Conservation (phyloP, 2,888 invertebrate genomes). For the Athrips mouffetella region DNA sequence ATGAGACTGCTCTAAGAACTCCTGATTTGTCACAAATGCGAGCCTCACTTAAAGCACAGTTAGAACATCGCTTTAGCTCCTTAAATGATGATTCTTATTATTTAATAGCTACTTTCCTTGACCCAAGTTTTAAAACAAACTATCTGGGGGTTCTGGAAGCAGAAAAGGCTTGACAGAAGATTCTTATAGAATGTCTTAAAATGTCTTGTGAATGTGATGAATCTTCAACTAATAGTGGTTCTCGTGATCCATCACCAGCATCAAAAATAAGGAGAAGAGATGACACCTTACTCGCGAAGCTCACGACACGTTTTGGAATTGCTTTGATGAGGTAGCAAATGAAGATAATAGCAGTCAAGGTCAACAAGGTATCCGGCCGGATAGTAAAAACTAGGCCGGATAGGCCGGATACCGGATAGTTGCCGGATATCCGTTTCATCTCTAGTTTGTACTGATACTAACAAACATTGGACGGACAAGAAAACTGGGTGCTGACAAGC, state of each 20-base stretch:
- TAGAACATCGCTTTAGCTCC: conserved; percentile 25
- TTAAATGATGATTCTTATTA: conserved; percentile 25
- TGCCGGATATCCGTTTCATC: no score
- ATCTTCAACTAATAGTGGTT: conserved; percentile 11
- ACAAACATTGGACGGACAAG: no score
- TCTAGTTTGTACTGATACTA: no score
- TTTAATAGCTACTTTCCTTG: conserved; percentile 23
- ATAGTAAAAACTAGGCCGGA: no score
- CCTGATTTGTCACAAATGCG: conserved; percentile 19
- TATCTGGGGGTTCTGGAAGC: conserved; percentile 17
- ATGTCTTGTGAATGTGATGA: conserved; percentile 20
- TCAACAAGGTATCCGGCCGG: no score
- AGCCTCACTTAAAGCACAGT: conserved; percentile 23
- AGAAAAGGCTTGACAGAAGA: conserved; percentile 20
- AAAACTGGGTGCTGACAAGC: no score
- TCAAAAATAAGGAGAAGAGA: conserved; percentile 20
- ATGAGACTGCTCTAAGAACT: conserved; percentile 7
- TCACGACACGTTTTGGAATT: no score
- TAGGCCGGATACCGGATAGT: no score
- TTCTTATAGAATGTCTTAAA: conserved; percentile 21
- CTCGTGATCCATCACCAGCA: conserved; percentile 17
- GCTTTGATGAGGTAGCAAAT: no score
- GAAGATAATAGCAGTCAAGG: no score
- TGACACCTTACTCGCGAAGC: no score
- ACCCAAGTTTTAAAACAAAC: conserved; percentile 23